Evolutionary conservation across 2,797 vertebrate genomes (phyloP).

Genomic region (Poecilia picta): DNA sequence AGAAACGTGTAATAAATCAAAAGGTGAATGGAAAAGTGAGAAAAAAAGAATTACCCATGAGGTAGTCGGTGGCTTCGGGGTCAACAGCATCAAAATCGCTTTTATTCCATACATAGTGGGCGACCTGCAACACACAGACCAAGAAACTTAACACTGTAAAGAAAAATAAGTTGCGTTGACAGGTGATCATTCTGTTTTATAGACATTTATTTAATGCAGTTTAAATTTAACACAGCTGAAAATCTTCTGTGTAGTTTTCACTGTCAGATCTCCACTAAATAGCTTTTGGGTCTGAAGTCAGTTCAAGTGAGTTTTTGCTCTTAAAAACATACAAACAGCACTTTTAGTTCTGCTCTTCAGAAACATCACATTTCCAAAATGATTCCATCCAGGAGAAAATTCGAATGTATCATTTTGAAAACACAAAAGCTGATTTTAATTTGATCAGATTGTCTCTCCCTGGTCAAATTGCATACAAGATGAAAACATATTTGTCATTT

Average conservation of each 20-base stretch:
- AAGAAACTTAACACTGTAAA: background rate
- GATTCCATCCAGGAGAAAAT: background rate
- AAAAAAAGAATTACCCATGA: conserved; percentile 74
- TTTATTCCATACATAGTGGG: conserved; percentile 81
- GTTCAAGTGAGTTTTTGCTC: background rate
- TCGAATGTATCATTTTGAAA: background rate
- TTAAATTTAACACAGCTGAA: background rate
- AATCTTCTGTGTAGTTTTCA: background rate
- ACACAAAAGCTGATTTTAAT: background rate
- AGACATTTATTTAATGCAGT: background rate
- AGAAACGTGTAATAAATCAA: background rate
- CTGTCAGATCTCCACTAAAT: background rate
- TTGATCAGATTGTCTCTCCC: background rate
- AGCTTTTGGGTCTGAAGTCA: background rate
- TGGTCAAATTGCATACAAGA: background rate
- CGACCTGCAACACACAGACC: conserved; percentile 63
- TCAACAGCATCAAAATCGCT: conserved; percentile 76
- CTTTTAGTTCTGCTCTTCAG: background rate
- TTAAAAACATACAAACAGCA: background rate
- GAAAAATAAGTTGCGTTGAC: background rate
- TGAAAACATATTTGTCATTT: background rate
- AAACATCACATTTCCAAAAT: background rate
- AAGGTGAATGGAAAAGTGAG: background rate
- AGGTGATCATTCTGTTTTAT: background rate
- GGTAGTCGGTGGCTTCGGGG: conserved; percentile 79